Percentiles rank a stretch among this genome's conserved stretches.
These are phyloP conservation scores for Chrysina gloriosa DNA, from an alignment of 2,888 invertebrate genomes.

Conservation along the genomic window DNA sequence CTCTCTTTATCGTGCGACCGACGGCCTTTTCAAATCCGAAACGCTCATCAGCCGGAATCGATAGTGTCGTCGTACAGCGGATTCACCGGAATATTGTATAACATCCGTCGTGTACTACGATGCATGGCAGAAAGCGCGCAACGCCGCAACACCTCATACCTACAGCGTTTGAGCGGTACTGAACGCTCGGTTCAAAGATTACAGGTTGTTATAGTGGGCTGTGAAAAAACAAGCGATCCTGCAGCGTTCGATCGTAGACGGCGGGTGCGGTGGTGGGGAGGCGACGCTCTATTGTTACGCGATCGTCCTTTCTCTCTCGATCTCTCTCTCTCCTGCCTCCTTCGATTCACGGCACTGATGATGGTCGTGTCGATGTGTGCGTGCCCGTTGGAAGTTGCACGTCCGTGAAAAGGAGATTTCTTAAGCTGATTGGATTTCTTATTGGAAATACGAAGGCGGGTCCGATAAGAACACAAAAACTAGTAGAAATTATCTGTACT, in stretches of 20 bases:
- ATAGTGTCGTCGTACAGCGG: conserved; percentile 48
- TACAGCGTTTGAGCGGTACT: conserved; percentile 49
- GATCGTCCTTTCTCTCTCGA: conserved; percentile 22
- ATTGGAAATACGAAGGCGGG: too few species aligned
- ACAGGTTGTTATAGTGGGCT: conserved; percentile 64
- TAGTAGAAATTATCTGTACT: too few species aligned
- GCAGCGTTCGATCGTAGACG: conserved; percentile 53
- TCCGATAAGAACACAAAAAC: too few species aligned
- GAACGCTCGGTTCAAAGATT: conserved; percentile 54
- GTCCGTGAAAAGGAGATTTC: too few species aligned
- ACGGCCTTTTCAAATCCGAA: too few species aligned
- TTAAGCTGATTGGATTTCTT: too few species aligned
- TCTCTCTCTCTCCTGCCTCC: not conserved
- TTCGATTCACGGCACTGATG: not conserved
- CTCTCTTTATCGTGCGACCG: too few species aligned
- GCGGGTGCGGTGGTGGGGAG: conserved; percentile 52
- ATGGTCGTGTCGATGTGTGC: too few species aligned
- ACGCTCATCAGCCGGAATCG: conserved; percentile 39
- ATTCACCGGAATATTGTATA: conserved; percentile 48
- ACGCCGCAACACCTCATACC: conserved; percentile 36
- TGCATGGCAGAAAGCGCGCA: conserved; percentile 48
- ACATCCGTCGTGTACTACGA: conserved; percentile 49
- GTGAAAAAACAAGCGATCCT: conserved; percentile 61
- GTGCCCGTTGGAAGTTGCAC: too few species aligned
- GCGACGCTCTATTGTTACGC: conserved; percentile 55